Percentiles rank a stretch among this genome's conserved stretches.
phyloP scores from a whole-genome alignment of 2,113 vertebrate genomes.

The Proterorhinus semilunaris region DNA sequence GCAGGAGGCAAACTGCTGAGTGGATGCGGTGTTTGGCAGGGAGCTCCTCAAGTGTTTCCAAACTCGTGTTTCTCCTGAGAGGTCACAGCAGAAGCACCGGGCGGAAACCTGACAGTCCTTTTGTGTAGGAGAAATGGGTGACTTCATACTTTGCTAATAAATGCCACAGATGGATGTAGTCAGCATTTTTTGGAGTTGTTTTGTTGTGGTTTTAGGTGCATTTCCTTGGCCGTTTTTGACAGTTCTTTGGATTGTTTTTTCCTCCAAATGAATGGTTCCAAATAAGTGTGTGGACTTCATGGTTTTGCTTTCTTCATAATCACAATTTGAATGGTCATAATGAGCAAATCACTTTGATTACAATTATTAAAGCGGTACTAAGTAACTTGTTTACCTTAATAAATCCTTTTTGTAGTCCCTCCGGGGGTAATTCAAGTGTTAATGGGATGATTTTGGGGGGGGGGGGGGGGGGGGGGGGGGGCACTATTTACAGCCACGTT shows the following conservation, averaged over 20 bases:
- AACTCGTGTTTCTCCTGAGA: conserved; percentile 13
- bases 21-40: conserved; percentile 26
- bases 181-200: background rate
- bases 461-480: too few relatives aligned
- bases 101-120: background rate
- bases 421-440: too few relatives aligned
- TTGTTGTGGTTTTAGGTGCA: background rate
- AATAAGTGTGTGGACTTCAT: too few relatives aligned
- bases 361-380: too few relatives aligned
- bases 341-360: too few relatives aligned
- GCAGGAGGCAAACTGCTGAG: conserved; percentile 53
- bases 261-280: too few relatives aligned
- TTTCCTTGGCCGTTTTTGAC: background rate
- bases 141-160: background rate
- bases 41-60: conserved; percentile 12
- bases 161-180: background rate
- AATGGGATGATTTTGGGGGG: too few relatives aligned
- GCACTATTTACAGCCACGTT: too few relatives aligned
- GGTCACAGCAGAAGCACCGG: conserved; percentile 12
- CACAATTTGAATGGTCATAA: too few relatives aligned
- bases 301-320: too few relatives aligned
- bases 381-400: too few relatives aligned
- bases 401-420: too few relatives aligned
- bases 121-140: background rate
- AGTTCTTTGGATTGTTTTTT: background rate